Base-by-base conservation (phyloP, 2,113 vertebrate genomes). In the Bostrychus sinensis region DNA sequence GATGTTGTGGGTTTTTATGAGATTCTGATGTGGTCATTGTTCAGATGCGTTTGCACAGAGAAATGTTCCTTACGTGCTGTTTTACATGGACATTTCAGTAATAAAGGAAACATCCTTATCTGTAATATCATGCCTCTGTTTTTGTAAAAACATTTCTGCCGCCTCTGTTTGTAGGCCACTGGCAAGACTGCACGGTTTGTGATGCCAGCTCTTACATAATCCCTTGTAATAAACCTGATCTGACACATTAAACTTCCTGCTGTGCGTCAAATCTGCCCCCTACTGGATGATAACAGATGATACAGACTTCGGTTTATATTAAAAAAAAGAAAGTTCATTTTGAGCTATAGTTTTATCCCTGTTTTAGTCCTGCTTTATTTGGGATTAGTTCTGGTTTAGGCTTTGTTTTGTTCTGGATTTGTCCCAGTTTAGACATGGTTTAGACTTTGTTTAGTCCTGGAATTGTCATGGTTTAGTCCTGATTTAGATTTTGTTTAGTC, bases 1-100 rank as follows among this genome's bases (percentile, higher is more conserved):
- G 32, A 70, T 61, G 54, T 74, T 14, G 50, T 79, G 48, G 65
- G 63, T 77, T 89, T 89, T 74, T 64, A 62, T 83, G 84, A 78
- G 75, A 83, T 57, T 79, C 45, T 62, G 81, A n/a, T n/a, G n/a
- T 86, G 75, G 78, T 85, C 81, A 85, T 89, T 76, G 80, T 92
- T 71, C 71, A 81, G 87, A 53, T 57, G 85, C 90, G 87, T 89
- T 88, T 90, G 89, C 89, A 94, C 92, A 94, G 91, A 81, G 72
- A 86, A 75, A 82, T 85, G 79, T 87, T 88, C 72, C 68, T 55
- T 77, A 62, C 75, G 77, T 41, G 3, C 69, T 89, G 59, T 93
- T 95, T 88, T 91, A 78, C 91, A 91, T 73, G 86, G 70, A 87
- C 71, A 69, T 87, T 89, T 89, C 28, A 16, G 71, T 87, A 91